Evolutionary conservation across 2,797 vertebrate genomes (phyloP).

Genomic region (Galaxias olidus): DNA sequence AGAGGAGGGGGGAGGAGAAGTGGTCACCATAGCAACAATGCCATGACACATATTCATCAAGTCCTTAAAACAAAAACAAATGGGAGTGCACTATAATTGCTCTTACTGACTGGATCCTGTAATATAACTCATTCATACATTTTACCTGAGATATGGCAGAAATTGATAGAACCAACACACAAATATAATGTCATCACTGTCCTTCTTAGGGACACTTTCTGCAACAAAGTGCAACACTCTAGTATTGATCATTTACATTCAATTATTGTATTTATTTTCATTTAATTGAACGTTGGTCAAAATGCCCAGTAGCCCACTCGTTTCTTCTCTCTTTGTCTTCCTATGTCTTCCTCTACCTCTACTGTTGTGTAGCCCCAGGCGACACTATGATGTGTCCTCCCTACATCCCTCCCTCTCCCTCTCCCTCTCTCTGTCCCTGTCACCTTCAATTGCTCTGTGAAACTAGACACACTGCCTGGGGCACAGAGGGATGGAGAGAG

Average conservation of each 20-base stretch:
- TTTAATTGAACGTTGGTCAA: slow-evolving; percentile 31
- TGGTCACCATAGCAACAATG: slow-evolving; percentile 79
- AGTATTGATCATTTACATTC: slow-evolving; percentile 4
- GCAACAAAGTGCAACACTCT: slow-evolving; percentile 20
- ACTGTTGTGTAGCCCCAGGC: slow-evolving; percentile 75
- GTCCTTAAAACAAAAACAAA: slow-evolving; percentile 76
- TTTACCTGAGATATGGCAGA: slow-evolving; percentile 54
- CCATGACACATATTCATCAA: slow-evolving; percentile 80
- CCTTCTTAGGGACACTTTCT: slow-evolving; percentile 27
- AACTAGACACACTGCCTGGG: slow-evolving; percentile 76
- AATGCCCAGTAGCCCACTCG: background rate
- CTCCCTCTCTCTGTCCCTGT: slow-evolving; percentile 78
- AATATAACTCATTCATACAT: slow-evolving; percentile 59
- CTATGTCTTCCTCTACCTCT: slow-evolving; percentile 57
- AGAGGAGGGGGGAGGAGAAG: slow-evolving; percentile 52
- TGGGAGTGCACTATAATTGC: slow-evolving; percentile 57
- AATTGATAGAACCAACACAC: slow-evolving; percentile 22
- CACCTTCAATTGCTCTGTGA: slow-evolving; percentile 80
- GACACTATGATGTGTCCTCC: slow-evolving; percentile 77
- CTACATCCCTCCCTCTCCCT: slow-evolving; percentile 56
- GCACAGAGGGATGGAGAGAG: slow-evolving; percentile 43
- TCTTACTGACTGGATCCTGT: slow-evolving; percentile 58
- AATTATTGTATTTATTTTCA: slow-evolving; percentile 29
- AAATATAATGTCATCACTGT: slow-evolving; percentile 17
- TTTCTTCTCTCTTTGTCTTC: slow-evolving; percentile 31